Evolutionary conservation across 2,888 invertebrate genomes (phyloP).

Genomic region (Kryphioiulus occultus): DNA sequence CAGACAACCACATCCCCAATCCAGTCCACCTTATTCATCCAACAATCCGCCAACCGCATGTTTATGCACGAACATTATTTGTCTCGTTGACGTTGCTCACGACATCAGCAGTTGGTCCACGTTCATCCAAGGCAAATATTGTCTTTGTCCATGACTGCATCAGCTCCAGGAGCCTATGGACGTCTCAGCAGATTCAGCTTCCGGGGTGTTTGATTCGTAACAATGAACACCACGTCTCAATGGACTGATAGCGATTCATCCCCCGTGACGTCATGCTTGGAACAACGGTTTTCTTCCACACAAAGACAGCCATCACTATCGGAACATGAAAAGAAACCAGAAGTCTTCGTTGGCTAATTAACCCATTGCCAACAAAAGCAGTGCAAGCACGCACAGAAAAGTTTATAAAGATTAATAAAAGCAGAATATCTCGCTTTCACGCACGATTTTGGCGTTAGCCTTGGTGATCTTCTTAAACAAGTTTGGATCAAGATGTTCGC

Average conservation of each 20-base stretch:
- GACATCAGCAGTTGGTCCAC: neutral
- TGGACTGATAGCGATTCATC: neutral
- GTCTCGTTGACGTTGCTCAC: no score
- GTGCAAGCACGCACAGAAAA: neutral
- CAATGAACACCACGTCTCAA: slow-evolving; percentile 1
- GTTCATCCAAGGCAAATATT: neutral
- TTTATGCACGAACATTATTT: no score
- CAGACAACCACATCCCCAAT: neutral
- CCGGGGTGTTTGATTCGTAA: neutral
- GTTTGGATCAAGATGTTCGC: neutral
- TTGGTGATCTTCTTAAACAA: neutral
- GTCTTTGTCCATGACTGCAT: neutral
- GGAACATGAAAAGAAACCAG: neutral
- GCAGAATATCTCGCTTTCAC: neutral
- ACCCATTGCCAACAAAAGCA: neutral
- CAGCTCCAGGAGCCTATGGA: neutral
- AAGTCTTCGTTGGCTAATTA: neutral
- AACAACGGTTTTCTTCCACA: neutral
- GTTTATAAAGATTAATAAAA: slow-evolving; percentile 16
- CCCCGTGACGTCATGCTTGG: neutral
- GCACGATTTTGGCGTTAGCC: neutral
- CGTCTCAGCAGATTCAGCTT: neutral
- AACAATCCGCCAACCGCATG: no score
- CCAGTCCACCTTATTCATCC: no score
- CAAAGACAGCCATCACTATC: neutral